Conservation (phyloP, 2,113 vertebrate species). For the Solea senegalensis region DNA sequence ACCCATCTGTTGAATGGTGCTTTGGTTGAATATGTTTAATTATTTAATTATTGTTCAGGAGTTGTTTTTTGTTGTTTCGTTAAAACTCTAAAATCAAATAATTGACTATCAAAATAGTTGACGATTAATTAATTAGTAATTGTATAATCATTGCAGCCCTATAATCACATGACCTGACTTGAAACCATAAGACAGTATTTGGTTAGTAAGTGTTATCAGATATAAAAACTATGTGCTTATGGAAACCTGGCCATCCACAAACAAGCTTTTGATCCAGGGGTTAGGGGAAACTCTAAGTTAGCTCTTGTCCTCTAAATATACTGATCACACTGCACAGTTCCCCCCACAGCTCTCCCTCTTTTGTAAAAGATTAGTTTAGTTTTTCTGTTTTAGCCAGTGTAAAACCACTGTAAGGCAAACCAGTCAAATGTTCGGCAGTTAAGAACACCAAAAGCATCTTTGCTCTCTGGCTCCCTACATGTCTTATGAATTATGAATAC, state of each 20-base stretch:
- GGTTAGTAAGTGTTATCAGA: not conserved
- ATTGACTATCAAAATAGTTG: too few species aligned
- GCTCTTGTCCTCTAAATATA: not conserved
- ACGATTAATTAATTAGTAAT: too few species aligned
- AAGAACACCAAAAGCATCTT: slow-evolving; percentile 52
- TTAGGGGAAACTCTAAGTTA: not conserved
- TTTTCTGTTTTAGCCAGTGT: slow-evolving; percentile 1
- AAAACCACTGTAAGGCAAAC: slow-evolving; percentile 22
- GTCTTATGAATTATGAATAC: slow-evolving; percentile 70
- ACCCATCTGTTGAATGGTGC: not conserved
- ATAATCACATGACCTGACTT: not conserved
- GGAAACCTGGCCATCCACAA: too few species aligned
- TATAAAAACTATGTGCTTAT: too few species aligned
- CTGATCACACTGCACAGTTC: not conserved
- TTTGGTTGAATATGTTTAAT: not conserved
- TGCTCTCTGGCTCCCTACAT: slow-evolving; percentile 11
- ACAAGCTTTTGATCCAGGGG: not conserved
- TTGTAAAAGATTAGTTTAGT: not conserved
- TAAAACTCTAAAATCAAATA: too few species aligned
- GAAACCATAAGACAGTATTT: not conserved
- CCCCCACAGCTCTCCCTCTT: not conserved
- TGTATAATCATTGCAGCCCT: too few species aligned
- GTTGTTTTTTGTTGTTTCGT: too few species aligned
- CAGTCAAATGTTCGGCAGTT: slow-evolving; percentile 21
- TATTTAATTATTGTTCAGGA: not conserved